Conservation (phyloP, 1,140 invertebrate genomes). For the Microvelia longipes region DNA sequence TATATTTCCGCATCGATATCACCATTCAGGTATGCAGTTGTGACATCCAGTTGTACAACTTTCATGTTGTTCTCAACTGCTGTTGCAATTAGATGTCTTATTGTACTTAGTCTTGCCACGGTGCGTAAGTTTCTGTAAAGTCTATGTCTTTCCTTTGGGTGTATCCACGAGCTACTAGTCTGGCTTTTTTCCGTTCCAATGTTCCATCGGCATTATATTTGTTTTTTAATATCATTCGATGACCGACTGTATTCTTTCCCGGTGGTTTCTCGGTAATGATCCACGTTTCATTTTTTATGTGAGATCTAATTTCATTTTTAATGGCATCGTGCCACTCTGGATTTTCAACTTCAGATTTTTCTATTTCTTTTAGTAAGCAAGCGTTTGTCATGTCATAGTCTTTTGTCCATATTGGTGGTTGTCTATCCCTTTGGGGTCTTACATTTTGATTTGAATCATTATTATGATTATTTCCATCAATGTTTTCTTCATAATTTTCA, state of each 20-base stretch:
- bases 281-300: neutral
- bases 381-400: slow-evolving; percentile 7
- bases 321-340: neutral
- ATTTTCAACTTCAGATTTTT: neutral
- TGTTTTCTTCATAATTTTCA: neutral
- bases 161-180: neutral
- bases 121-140: neutral
- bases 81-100: slow-evolving; percentile 28
- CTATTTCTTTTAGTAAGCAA: neutral
- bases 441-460: neutral
- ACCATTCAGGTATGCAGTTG: slow-evolving; percentile 32
- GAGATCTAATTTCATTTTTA: neutral
- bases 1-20: slow-evolving; percentile 25
- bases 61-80: slow-evolving; percentile 25
- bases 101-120: slow-evolving; percentile 13
- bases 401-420: neutral
- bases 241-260: neutral
- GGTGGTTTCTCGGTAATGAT: neutral
- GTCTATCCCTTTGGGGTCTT: neutral
- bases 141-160: neutral
- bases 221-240: too few relatives aligned
- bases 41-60: slow-evolving; percentile 28
- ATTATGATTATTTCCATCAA: neutral
- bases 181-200: neutral
- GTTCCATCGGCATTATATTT: too few relatives aligned